Evolutionary conservation across 2,113 vertebrate species (phyloP).

Genomic region (Anolis sagrei): DNA sequence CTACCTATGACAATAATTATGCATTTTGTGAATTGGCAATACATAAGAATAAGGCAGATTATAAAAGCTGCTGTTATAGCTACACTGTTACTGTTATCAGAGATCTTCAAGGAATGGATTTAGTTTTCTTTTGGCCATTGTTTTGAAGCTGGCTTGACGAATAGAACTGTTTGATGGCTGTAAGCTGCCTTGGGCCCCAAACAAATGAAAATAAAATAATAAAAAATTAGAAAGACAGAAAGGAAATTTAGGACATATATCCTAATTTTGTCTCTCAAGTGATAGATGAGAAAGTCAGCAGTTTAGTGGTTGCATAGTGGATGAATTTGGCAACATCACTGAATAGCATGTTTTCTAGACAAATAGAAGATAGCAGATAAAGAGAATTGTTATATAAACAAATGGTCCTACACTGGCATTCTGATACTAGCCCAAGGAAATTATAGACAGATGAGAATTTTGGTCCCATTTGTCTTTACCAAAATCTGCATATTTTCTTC

Average conservation of each 20-base stretch:
- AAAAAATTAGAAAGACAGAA: not conserved
- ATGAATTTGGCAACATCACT: not conserved
- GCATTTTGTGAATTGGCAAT: slow-evolving; percentile 5
- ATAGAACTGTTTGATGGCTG: too few species aligned
- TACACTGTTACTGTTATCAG: slow-evolving; percentile 6
- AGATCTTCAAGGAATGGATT: slow-evolving; percentile 15
- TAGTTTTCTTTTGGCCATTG: slow-evolving; percentile 39
- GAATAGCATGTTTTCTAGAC: not conserved
- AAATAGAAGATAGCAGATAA: not conserved
- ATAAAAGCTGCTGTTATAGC: not conserved
- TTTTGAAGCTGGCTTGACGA: slow-evolving; percentile 50
- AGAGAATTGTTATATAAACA: too few species aligned
- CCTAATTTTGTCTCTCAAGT: not conserved
- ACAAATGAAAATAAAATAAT: too few species aligned
- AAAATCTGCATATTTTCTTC: too few species aligned
- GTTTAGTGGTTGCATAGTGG: not conserved
- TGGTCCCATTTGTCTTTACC: too few species aligned
- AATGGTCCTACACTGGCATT: too few species aligned
- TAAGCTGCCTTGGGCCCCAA: too few species aligned
- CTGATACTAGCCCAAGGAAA: too few species aligned
- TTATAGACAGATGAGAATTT: too few species aligned
- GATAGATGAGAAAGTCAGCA: not conserved
- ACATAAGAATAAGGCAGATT: not conserved
- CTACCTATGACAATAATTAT: slow-evolving; percentile 8
- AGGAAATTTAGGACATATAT: slow-evolving; percentile 37